Percentiles rank a stretch among this genome's conserved stretches.
Evolutionary conservation across 2,797 vertebrate genomes (phyloP).

Genomic region (Danio kyathit): DNA sequence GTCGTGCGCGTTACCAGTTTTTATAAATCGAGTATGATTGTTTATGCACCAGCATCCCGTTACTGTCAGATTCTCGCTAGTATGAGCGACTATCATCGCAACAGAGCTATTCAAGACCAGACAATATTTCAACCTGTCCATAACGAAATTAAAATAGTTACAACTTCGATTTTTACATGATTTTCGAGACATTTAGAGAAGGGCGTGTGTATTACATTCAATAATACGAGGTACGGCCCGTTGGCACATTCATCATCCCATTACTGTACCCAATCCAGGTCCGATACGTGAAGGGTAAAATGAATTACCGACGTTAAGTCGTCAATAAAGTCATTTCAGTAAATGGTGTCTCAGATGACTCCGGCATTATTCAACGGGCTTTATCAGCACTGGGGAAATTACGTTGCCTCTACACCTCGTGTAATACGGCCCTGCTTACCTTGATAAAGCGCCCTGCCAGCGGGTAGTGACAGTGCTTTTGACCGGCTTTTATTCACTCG

Average conservation of each 20-base stretch:
- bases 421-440: slow-evolving; percentile 88
- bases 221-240: slow-evolving; percentile 88
- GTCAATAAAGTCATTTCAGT: slow-evolving; percentile 99
- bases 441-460: slow-evolving; percentile 98
- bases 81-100: slow-evolving; percentile 6
- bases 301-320: slow-evolving; percentile 98
- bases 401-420: slow-evolving; percentile 85
- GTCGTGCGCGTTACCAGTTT: not conserved
- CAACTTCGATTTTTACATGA: slow-evolving; percentile 61
- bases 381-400: slow-evolving; percentile 99
- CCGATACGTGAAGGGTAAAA: slow-evolving; percentile 94
- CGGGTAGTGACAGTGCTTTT: slow-evolving; percentile 93
- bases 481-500: slow-evolving; percentile 92
- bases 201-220: slow-evolving; percentile 82
- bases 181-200: slow-evolving; percentile 66
- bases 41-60: slow-evolving; percentile 10
- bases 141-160: slow-evolving; percentile 61
- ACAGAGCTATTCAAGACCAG: slow-evolving; percentile 27
- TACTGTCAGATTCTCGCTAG: slow-evolving; percentile 16
- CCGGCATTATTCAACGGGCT: slow-evolving; percentile 95
- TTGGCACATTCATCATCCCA: slow-evolving; percentile 97
- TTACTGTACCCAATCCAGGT: slow-evolving; percentile 95
- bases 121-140: slow-evolving; percentile 59
- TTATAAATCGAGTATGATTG: slow-evolving; percentile 15
- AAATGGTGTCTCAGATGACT: slow-evolving; percentile 96